Evolutionary conservation across 2,888 invertebrate genomes (phyloP), one percentile per base, ranked within the genome.

Genomic region (Lepeophtheirus nordmannii): DNA sequence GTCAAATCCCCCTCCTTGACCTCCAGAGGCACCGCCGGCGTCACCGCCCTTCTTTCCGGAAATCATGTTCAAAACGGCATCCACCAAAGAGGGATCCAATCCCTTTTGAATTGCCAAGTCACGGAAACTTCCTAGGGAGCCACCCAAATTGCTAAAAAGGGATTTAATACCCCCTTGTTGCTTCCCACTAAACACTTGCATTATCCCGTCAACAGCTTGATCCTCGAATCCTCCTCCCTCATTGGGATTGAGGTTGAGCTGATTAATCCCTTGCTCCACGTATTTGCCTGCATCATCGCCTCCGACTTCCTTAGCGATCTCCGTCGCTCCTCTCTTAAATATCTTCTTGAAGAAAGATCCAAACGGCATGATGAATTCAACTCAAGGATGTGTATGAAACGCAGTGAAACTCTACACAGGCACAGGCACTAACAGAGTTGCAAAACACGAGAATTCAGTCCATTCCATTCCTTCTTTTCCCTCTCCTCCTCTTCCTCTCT

Each of bases 101-200:
- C 66, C 66, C 46, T 66, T 60, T 20, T 66, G 38, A 37, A 22
- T 60, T 39, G 60, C 66, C 11, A 22, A 46, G 56, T 53, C 10
- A 11, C 53, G 37, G 14, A 63, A 22, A n/a, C 53, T 53, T 22
- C 53, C 63, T 1, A 53, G 22, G 22, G 20, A 20, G 1, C 63
- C 63, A 2, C 14, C 63, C 46, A 63, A n/a, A 11, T 17, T 53
- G 20, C 56, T 38, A n/a, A 63, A 63, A 10, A 63, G 56, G 8
- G 20, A 22, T n/a, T 22, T 46, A 9, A 63, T 20, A 9, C 56
- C 53, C 11, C 56, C 63, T n/a, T 63, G 23, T 56, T 63, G 63
- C 12, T 38, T 22, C 53, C 63, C 63, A 3, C 46, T 63, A 30
- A 63, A 63, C 14, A 53, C 20, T 22, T 63, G 53, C 22, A 63